A percentile compares a stretch with the other conserved stretches of the same genome.
Conservation (phyloP, 23 tunicate species). For the Diplosoma virens region DNA sequence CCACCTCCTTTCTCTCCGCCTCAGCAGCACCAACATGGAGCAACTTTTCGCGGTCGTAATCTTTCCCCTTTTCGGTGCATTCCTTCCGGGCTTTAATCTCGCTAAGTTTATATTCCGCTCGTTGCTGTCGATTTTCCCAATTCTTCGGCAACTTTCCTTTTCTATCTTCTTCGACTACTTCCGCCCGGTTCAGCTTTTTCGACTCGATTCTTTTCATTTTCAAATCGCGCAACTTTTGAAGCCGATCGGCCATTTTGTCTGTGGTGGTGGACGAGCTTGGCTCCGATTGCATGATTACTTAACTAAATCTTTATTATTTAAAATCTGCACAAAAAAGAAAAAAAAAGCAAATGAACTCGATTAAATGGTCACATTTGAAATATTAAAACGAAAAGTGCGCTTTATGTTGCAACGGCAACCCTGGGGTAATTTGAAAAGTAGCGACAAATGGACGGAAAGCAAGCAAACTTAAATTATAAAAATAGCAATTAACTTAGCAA, state of each 20-base stretch:
- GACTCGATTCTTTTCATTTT: slow-evolving; percentile 56
- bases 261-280: no score
- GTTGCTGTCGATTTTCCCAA: slow-evolving; percentile 72
- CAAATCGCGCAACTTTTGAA: slow-evolving; percentile 42
- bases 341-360: no score
- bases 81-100: slow-evolving; percentile 64
- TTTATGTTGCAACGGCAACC: no score
- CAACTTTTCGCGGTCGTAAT: slow-evolving; percentile 66
- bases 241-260: not conserved
- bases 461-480: no score
- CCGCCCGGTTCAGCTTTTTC: slow-evolving; percentile 63
- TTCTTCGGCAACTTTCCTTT: slow-evolving; percentile 69
- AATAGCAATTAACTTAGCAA: no score
- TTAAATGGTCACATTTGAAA: no score
- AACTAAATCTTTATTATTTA: no score
- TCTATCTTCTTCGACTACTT: slow-evolving; percentile 91
- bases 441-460: no score
- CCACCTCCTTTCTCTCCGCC: slow-evolving; percentile 56
- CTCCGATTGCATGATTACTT: no score
- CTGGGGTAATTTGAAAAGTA: no score
- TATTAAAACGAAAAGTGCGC: no score
- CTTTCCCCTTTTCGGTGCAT: slow-evolving; percentile 65
- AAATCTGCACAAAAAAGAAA: no score
- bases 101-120: slow-evolving; percentile 79
- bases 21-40: slow-evolving; percentile 65